Base-by-base conservation (phyloP, 2,797 vertebrate species). In the Spinibarbus caldwelli region DNA sequence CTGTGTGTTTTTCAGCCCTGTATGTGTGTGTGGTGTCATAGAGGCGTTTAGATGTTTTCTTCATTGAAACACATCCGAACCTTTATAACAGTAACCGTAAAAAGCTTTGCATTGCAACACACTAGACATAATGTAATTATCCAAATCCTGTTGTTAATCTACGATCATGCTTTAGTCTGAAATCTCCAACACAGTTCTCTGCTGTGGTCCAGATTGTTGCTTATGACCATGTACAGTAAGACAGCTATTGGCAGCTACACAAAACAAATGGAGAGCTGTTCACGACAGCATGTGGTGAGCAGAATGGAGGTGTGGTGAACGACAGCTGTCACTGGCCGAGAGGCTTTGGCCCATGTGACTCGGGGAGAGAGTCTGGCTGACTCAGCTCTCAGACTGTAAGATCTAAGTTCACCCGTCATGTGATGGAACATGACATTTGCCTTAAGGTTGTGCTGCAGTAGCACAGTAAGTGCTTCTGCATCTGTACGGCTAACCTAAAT, bases 261-360 rank as follows among this genome's bases (percentile, higher is more conserved):
- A 41, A 84, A 81, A 85, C 85, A 71, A 82, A 85, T 59, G 77
- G 82, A 86, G 80, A 66, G 76, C 67, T 82, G 62, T 84, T 83
- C 80, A 71, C 23, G 64, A 83, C 88, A 89, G 86, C 86, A 86
- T 86, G 88, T 77, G 54, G 85, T 31, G 47, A 66, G 64, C 84
- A 87, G 85, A 86, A 76, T 78, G 82, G 86, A 87, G 38, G 38
- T 68, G 79, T 82, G 85, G 82, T 54, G 73, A 85, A 84, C 62
- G 78, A 82, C 89, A 89, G 86, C 82, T 87, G 89, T 78, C 86
- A 89, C 76, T 86, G 89, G 87, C 83, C 72, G 17, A 87, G 80
- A 85, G 80, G 82, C 72, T 84, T 78, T 85, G 17, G 54, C 75
- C 87, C 36, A 72, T 41, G 83, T 88, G 82, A 89, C 82, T 83